Conservation (phyloP, 2,113 vertebrate species). For the Halcyon malimbica region DNA sequence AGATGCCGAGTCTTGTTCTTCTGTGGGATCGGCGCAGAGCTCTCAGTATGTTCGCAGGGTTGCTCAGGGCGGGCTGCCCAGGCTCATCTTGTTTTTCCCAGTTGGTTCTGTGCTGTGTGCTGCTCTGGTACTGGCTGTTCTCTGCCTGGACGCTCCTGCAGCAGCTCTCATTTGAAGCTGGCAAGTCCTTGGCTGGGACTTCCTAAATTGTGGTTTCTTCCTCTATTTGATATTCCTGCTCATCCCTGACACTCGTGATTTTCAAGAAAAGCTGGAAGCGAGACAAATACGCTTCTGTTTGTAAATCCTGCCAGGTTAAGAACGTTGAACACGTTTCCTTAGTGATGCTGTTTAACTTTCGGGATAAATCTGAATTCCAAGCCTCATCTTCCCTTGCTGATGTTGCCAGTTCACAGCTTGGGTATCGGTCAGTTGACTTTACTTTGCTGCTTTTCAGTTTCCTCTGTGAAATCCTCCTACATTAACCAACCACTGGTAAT, state of each 20-base stretch:
- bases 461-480: background rate
- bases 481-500: background rate
- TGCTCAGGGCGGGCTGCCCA: accelerated
- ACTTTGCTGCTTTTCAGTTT: background rate
- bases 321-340: background rate
- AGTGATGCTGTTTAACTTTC: background rate
- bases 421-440: background rate
- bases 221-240: background rate
- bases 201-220: background rate
- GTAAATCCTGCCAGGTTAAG: background rate
- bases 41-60: accelerated
- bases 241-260: accelerated
- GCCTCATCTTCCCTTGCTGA: background rate
- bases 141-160: background rate
- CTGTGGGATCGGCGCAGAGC: accelerated
- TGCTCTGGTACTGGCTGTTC: accelerated
- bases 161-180: background rate
- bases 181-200: accelerated
- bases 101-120: background rate
- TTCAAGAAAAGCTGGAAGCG: background rate
- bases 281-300: background rate
- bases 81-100: background rate
- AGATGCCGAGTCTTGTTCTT: background rate
- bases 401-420: background rate
- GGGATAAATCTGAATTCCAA: background rate